Conservation (phyloP, 1,140 invertebrate species). For the Ladona fulva region DNA sequence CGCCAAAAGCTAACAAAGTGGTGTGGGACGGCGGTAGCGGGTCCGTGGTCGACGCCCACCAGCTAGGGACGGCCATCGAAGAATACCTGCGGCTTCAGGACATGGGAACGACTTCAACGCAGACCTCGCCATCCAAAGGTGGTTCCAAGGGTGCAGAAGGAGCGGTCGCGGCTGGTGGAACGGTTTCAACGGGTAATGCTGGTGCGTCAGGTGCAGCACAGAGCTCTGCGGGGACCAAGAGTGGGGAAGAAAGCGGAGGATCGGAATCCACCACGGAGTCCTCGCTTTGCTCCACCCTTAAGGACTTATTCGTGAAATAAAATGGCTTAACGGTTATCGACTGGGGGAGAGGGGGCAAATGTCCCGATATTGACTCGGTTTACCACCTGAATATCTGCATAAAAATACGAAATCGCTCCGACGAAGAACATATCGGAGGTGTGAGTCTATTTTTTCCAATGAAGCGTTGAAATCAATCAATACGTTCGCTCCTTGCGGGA, state of each 20-base stretch:
- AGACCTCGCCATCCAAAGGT: conserved; percentile 32
- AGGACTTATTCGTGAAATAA: conserved; percentile 73
- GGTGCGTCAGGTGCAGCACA: conserved; percentile 24
- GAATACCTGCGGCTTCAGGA: conserved; percentile 51
- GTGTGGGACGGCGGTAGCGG: conserved; percentile 62
- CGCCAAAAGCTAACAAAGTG: conserved; percentile 41
- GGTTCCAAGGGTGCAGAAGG: conserved; percentile 34
- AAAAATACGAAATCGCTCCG: too few relatives aligned
- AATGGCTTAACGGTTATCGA: neutral
- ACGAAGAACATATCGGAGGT: too few relatives aligned
- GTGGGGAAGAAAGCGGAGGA: conserved; percentile 27
- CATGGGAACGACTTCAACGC: conserved; percentile 40
- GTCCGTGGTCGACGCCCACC: conserved; percentile 63
- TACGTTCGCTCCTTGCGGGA: too few relatives aligned
- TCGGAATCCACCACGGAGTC: conserved; percentile 46
- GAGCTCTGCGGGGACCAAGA: conserved; percentile 47
- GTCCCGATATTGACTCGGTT: too few relatives aligned
- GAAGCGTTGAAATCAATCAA: too few relatives aligned
- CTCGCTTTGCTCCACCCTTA: conserved; percentile 65
- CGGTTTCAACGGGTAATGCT: conserved; percentile 24
- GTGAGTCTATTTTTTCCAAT: too few relatives aligned
- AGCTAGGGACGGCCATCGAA: conserved; percentile 70
- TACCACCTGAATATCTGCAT: too few relatives aligned
- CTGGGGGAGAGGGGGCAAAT: too few relatives aligned
- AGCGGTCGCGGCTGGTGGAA: conserved; percentile 29